phyloP scores from a whole-genome alignment of 1,140 invertebrate genomes.

The Phenacoccus solenopsis region DNA sequence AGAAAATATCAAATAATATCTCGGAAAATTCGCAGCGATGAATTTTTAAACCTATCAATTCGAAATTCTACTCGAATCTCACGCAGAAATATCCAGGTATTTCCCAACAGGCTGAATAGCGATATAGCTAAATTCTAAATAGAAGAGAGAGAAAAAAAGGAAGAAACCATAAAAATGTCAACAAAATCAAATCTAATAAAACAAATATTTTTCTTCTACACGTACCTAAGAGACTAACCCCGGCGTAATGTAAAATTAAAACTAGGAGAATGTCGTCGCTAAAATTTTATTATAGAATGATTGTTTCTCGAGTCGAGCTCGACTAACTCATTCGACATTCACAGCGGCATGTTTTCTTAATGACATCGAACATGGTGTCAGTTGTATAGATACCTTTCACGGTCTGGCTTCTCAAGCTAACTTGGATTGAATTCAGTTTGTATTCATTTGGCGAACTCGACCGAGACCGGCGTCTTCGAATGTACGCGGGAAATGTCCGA shows the following conservation, averaged over 20 bases:
- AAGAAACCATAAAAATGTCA: no score
- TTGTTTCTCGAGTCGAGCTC: neutral
- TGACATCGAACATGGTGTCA: neutral
- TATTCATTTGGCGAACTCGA: neutral
- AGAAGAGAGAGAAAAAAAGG: no score
- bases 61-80: no score
- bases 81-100: neutral
- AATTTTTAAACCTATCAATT: no score
- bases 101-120: neutral
- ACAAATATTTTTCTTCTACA: neutral
- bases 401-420: no score
- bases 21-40: no score
- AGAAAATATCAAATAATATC: no score
- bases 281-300: neutral
- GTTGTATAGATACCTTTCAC: no score
- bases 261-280: neutral
- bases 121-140: neutral
- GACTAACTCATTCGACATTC: neutral
- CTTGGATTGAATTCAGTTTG: neutral
- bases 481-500: neutral
- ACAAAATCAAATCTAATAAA: conserved; percentile 3
- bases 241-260: neutral
- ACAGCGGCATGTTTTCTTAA: neutral
- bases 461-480: no score
- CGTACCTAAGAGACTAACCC: neutral